Base-by-base conservation (phyloP, 2,113 vertebrate genomes). In the Malurus elegans region DNA sequence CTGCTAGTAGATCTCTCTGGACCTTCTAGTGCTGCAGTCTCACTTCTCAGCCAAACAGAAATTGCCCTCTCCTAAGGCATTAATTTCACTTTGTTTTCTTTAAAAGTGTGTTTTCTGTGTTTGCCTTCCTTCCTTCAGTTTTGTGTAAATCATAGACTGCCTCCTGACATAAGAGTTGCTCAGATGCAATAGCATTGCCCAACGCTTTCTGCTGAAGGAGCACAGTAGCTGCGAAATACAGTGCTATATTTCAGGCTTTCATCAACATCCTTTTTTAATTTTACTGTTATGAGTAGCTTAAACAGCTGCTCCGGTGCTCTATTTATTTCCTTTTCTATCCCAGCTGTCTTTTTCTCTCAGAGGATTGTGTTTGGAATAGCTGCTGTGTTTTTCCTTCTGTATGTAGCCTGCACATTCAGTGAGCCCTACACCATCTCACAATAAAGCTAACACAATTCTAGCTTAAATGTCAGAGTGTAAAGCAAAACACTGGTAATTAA, bases 401-500 rank as follows among this genome's bases (percentile, higher is more conserved):
- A 6, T 18, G 21, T 50, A 48, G 23, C 25, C 32, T 61, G 57
- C 20, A 24, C 11, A 9, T 26, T 7, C 38, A 50, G 42, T n/a
- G 60, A 88, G 26, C 26, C 91, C 29, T 51, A 3, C 12, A 23
- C 14, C 58, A 23, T 67, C n/a, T 79, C 48, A 47, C 62, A 62
- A 53, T 26, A 53, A 91, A 90, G 23, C 24, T 48, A 64, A 24
- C 3, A 4, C 36, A 51, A 36, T 69, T 74, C 24, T 67, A 40
- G 29, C 56, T 88, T 56, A 75, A 85, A 91, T 67, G 51, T 89
- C 76, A 89, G 66, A 65, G 65, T 1, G 0, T 79, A 93, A 89
- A 95, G 74, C 31, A 87, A 87, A 88, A 36, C 57, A 69, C 14
- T 74, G 36, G 42, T 60, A 93, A 85, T 84, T 91, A 84, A 48